A percentile compares a stretch with the other conserved stretches of the same genome.
phyloP scores from a whole-genome alignment of 2,797 vertebrate genomes.

The Miichthys miiuy region DNA sequence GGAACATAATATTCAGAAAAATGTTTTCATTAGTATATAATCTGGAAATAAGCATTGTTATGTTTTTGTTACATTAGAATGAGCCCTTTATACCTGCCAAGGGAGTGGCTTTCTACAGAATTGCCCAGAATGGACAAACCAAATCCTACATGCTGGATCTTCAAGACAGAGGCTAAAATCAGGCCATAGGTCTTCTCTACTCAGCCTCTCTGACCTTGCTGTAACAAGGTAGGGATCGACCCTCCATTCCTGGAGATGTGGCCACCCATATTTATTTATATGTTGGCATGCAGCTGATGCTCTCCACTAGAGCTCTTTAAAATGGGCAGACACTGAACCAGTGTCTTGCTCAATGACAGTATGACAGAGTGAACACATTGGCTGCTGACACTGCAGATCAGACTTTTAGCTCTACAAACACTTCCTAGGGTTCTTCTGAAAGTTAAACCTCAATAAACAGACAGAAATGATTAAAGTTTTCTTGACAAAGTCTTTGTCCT shows the following conservation, averaged over 20 bases:
- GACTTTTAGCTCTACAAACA: slow-evolving; percentile 29
- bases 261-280: slow-evolving; percentile 36
- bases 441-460: slow-evolving; percentile 30
- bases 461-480: slow-evolving; percentile 22
- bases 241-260: slow-evolving; percentile 4
- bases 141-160: no score
- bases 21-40: no score
- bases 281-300: slow-evolving; percentile 42
- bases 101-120: no score
- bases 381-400: slow-evolving; percentile 42
- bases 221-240: slow-evolving; percentile 1
- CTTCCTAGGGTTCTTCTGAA: slow-evolving; percentile 1
- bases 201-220: neutral
- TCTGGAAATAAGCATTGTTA: no score
- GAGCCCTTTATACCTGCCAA: no score
- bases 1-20: no score
- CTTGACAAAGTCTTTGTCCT: neutral
- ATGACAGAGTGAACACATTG: neutral
- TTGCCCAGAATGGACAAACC: no score
- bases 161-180: neutral
- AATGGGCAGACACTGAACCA: slow-evolving; percentile 19
- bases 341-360: slow-evolving; percentile 38
- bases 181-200: neutral
- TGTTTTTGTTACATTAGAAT: no score
- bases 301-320: slow-evolving; percentile 26